Base-by-base conservation (phyloP, 64 coral and sea anemone species). In the Montipora sp. region DNA sequence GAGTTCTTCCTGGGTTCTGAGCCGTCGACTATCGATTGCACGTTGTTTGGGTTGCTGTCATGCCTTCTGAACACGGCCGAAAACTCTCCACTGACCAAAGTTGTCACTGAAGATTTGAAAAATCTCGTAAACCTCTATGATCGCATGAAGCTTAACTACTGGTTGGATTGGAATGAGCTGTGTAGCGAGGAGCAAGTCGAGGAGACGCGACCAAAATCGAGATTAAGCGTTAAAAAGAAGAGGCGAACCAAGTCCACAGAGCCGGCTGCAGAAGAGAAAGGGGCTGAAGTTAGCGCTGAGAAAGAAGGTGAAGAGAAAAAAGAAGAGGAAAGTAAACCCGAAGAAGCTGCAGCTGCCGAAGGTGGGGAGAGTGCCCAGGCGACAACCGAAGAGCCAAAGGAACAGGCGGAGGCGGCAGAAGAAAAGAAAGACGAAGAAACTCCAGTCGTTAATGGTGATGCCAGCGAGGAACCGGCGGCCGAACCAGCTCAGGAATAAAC, bases 1-100 rank as follows among this genome's bases (percentile, higher is more conserved):
- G 91, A 96, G 76, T 99, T 96, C 77, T 99, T 99, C 98, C 86
- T 99, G 84, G 98, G 94, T 21, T 88, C 78, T 1, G 84, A 99
- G 3, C 98, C 98, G 6, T 79, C 84, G 0, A 96, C 92, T 71
- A 91, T 99, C 98, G 98, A 99, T 70, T 96, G 94, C 58, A 95
- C 92, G n/a, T 88, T 96, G 87, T 99, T 99, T 94, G 98, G 98
- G 58, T 87, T 99, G 27, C 79, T 99, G 59, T 95, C 94, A n/a
- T 94, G 91, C 74, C 71, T 99, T 18, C 49, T 94, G 23, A 88
- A 99, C 80, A 95, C 92, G 45, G 89, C 98, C 16, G 68, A 81
- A 5, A 93, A 87, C n/a, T 99, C 94, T 51, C 98, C 98, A 9
- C 89, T 96, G 88, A 80, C 92, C 2, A 94, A 94, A 75, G 75